Evolutionary conservation across 2,888 invertebrate genomes (phyloP).

Genomic region (Saturnia japonica): DNA sequence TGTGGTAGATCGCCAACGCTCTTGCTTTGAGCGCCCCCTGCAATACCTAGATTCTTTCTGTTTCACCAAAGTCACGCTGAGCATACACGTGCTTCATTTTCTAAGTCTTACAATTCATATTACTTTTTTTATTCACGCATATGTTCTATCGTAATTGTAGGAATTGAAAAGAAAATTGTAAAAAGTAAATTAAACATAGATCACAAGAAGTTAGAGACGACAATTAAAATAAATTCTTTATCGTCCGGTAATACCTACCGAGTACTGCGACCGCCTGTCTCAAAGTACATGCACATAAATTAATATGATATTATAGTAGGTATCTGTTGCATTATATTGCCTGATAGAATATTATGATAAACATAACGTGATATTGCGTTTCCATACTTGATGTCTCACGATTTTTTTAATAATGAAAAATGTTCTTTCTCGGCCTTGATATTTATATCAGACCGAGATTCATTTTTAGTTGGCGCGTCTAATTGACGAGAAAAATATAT

Average conservation of each 20-base stretch:
- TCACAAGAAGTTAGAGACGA: constrained; percentile 26
- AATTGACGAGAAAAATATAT: background rate
- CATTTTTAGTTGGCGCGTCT: constrained; percentile 23
- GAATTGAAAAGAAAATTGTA: background rate
- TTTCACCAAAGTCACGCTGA: background rate
- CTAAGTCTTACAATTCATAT: no score
- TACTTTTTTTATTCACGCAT: no score
- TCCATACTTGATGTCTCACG: constrained; percentile 43
- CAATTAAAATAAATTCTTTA: constrained; percentile 34
- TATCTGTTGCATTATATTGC: constrained; percentile 36
- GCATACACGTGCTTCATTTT: background rate
- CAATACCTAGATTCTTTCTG: background rate
- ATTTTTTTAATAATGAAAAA: constrained; percentile 49
- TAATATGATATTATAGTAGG: constrained; percentile 30
- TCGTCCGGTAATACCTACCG: no score
- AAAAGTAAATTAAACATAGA: background rate
- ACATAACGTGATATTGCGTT: constrained; percentile 43
- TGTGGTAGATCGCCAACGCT: no score
- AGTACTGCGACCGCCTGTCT: constrained; percentile 36
- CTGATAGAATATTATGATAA: constrained; percentile 45
- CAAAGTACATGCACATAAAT: constrained; percentile 38
- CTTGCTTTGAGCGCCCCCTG: no score
- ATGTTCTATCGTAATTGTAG: no score
- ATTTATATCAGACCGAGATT: constrained; percentile 58
- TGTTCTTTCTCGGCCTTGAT: constrained; percentile 60